Conservation (phyloP, 2,797 vertebrate species). For the Anguilla anguilla region DNA sequence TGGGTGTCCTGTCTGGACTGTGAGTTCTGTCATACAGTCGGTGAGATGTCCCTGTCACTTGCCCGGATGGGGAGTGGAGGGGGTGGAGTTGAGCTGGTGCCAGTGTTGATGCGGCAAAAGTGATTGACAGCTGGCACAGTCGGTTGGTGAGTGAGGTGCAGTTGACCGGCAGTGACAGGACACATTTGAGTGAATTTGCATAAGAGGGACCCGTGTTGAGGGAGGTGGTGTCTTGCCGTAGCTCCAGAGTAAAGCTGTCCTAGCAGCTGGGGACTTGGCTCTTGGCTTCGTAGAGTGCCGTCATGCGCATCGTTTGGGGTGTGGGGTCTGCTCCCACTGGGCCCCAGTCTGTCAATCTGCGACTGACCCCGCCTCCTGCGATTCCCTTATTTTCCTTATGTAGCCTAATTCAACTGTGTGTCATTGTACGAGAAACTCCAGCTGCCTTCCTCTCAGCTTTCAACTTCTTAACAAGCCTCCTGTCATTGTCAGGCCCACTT, state of each 20-base stretch:
- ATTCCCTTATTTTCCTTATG: not conserved
- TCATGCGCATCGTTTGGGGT: conserved; percentile 81
- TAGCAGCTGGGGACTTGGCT: conserved; percentile 81
- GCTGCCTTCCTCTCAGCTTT: not conserved
- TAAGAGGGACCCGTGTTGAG: conserved; percentile 78
- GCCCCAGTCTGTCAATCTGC: conserved; percentile 75
- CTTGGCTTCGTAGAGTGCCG: conserved; percentile 78
- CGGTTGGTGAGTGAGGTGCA: not conserved
- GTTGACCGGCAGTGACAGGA: conserved; percentile 43
- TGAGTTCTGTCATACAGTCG: not conserved
- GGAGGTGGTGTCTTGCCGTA: conserved; percentile 80
- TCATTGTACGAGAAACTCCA: not conserved
- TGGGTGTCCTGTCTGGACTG: not conserved
- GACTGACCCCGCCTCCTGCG: conserved; percentile 79
- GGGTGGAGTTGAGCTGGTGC: not conserved
- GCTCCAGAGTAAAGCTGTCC: conserved; percentile 54
- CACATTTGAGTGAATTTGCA: conserved; percentile 87
- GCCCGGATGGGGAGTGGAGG: not conserved
- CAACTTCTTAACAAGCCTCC: not conserved
- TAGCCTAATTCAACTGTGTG: not conserved
- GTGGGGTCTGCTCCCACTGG: conserved; percentile 56
- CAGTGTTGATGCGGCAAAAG: not conserved
- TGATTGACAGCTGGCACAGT: not conserved
- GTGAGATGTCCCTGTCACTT: not conserved
- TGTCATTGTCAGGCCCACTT: not conserved